Evolutionary conservation across 2,888 invertebrate species (phyloP).

Genomic region (Sisyra terminalis): DNA sequence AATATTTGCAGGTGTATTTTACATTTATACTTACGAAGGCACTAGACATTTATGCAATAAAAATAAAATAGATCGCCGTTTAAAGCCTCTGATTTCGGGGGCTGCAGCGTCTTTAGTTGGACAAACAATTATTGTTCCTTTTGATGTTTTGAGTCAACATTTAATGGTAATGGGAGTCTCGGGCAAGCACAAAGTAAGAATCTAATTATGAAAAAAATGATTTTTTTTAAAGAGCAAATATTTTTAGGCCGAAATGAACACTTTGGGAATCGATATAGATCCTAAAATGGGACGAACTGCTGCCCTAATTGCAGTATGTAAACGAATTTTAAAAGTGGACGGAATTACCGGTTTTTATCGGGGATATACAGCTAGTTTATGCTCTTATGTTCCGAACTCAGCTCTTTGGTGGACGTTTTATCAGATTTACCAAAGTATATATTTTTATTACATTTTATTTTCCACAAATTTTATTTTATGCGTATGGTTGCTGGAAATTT

Average conservation of each 20-base stretch:
- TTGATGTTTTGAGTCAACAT: slow-evolving; percentile 93
- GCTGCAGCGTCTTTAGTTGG: slow-evolving; percentile 84
- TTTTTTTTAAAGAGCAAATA: neutral
- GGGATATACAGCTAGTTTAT: slow-evolving; percentile 82
- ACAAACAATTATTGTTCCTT: slow-evolving; percentile 90
- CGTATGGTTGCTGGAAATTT: neutral
- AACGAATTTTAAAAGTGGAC: slow-evolving; percentile 61
- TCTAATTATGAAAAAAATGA: neutral
- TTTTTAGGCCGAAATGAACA: slow-evolving; percentile 37
- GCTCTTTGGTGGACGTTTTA: slow-evolving; percentile 98
- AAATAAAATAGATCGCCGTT: slow-evolving; percentile 42
- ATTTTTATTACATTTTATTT: neutral
- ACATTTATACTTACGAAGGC: slow-evolving; percentile 88
- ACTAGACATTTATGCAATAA: slow-evolving; percentile 64
- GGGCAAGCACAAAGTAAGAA: slow-evolving; percentile 17
- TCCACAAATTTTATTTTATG: neutral
- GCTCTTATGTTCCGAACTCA: slow-evolving; percentile 89
- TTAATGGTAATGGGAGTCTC: slow-evolving; percentile 75
- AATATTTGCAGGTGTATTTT: slow-evolving; percentile 56
- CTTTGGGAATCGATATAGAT: slow-evolving; percentile 51
- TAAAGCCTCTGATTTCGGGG: slow-evolving; percentile 74
- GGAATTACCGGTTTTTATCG: slow-evolving; percentile 83
- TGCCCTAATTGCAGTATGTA: slow-evolving; percentile 57
- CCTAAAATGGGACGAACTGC: slow-evolving; percentile 43
- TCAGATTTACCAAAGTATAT: slow-evolving; percentile 76